Base-by-base conservation (phyloP, 2,888 invertebrate species). In the Amphipyra tragopoginis region DNA sequence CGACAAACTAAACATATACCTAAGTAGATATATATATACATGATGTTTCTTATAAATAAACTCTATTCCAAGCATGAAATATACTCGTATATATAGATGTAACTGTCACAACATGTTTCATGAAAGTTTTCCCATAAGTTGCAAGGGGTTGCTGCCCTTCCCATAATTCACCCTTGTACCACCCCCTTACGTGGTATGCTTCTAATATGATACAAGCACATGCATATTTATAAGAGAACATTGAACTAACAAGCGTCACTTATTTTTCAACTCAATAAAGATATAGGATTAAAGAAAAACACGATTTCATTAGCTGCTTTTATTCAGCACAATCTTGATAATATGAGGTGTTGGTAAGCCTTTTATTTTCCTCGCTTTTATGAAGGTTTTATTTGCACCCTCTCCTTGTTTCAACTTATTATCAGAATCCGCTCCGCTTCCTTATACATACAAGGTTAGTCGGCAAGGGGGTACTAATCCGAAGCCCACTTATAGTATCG, bases 101-200 rank as follows among this genome's bases (percentile, higher is more conserved):
- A 44, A 14, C 57, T 67, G 72, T 83, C 87, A 80, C 80, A 86
- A 80, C 84, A 85, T 87, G 86, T 87, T 86, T 81, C 80, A 76
- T 75, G 78, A 83, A 85, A 87, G 82, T 84, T 85, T 82, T 86
- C 77, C 82, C 78, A 80, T 82, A 75, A 72, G 79, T 79, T 80
- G 77, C 72, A 73, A 69, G 75, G 76, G 87, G 86, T 88, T 88
- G 84, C 75, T 81, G 85, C 83, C 87, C 78, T 75, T 72, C 79
- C 62, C 80, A 85, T 87, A 84, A 82, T 76, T 85, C 84, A 86
- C 86, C 82, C 85, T 77, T 67, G 76, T 70, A 56, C 82, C 82
- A 76, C 81, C 82, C 82, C 80, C 80, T 82, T 80, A 54, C 79
- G 81, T 84, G 62, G 85, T 84, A 86, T 83, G 84, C 78, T 63